Base-by-base conservation (phyloP, 2,888 invertebrate species). In the Acronicta alni region DNA sequence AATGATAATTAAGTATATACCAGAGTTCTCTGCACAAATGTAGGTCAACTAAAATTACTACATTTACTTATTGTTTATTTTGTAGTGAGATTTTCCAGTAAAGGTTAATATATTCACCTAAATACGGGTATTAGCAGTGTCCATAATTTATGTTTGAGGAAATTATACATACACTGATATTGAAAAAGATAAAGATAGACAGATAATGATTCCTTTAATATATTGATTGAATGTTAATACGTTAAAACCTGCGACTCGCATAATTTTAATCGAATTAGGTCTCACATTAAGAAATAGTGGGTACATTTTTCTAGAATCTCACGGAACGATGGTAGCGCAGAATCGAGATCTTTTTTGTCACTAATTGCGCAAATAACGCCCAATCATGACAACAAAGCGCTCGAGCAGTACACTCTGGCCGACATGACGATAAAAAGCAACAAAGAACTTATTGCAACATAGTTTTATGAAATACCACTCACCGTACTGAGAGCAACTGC, bases 401-500 rank as follows among this genome's bases (percentile, higher is more conserved):
- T 71, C 64, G 61, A 72, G 62, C 67, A 57, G 60, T 58, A 52
- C 67, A 70, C 64, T 67, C 55, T 55, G 64, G 54, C 67, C 62
- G 71, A 70, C 72, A 72, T 74, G 65, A 67, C 67, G 79, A 83
- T 81, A 83, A 83, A 81, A 84, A 82, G 73, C 72, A 86, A 87
- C 84, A 88, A 87, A 88, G 86, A 83, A 80, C 54, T 20, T 68
- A 79, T 72, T 75, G 67, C 75, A 78, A 77, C 73, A 74, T 48
- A 75, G 71, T 77, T 79, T 69, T 62, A 67, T 46, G 55, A 61
- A 72, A 64, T 58, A 56, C 37, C 10, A 88, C 93, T 92, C 80
- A 93, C 93, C 91, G 37, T 87, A 67, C 60, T 84, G 79, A 42
- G 80, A 79, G 69, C 86, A 82, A 77, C 89, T 86, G 81, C 89